Percentiles rank a stretch among this genome's conserved stretches.
Evolutionary conservation across 2,113 vertebrate genomes (phyloP).

Genomic region (Daubentonia madagascariensis): DNA sequence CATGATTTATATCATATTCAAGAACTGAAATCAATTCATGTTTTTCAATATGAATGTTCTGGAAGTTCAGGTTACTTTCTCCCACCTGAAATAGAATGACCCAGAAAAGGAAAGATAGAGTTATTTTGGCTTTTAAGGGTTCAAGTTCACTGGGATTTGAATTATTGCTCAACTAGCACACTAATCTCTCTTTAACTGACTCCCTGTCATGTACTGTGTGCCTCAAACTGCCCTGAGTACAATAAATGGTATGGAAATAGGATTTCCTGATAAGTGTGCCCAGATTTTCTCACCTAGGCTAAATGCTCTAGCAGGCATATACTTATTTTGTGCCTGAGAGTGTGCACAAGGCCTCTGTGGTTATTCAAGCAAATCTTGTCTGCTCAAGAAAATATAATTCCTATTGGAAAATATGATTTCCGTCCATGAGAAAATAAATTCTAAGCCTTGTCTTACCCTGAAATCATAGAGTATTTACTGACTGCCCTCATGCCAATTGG

Average conservation of each 20-base stretch:
- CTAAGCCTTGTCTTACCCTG: slow-evolving; percentile 34
- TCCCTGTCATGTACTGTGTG: background rate
- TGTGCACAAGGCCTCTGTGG: background rate
- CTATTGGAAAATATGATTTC: slow-evolving; percentile 52
- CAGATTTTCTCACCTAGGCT: slow-evolving; percentile 1
- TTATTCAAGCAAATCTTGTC: background rate
- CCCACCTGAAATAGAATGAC: slow-evolving; percentile 46
- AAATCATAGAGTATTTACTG: slow-evolving; percentile 18
- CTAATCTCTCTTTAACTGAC: slow-evolving; percentile 33
- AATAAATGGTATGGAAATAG: slow-evolving; percentile 42
- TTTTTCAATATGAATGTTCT: slow-evolving; percentile 8
- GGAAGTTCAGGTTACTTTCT: background rate
- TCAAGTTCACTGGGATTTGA: slow-evolving; percentile 48
- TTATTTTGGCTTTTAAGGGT: background rate
- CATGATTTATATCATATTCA: background rate
- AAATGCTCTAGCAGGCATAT: slow-evolving; percentile 19
- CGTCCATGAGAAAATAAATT: slow-evolving; percentile 13
- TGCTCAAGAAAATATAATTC: slow-evolving; percentile 51
- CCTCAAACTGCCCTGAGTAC: background rate
- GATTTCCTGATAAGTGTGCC: background rate
- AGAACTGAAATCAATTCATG: background rate
- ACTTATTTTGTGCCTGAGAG: slow-evolving; percentile 11
- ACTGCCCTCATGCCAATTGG: slow-evolving; percentile 5
- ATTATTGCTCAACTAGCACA: slow-evolving; percentile 46
- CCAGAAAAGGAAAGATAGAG: background rate